These are phyloP conservation scores for Atlantisia rogersi DNA, from an alignment of 2,113 vertebrate genomes.

Conservation along the genomic window DNA sequence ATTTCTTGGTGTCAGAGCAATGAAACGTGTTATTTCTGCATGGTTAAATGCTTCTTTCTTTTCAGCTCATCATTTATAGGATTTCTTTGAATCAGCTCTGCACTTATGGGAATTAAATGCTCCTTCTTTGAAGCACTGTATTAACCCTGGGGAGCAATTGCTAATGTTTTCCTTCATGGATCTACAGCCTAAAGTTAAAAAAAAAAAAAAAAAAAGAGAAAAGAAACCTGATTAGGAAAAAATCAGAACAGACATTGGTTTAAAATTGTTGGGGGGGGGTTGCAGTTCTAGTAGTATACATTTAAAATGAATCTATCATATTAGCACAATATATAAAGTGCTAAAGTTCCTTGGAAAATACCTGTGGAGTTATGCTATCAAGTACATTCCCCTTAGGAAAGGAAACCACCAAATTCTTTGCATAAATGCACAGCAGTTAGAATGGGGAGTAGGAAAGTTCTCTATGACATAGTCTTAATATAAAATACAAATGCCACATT, in stretches of 20 bases:
- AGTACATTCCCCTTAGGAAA: neutral
- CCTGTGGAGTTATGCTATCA: neutral
- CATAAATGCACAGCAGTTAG: neutral
- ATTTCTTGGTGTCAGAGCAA: neutral
- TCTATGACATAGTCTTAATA: neutral
- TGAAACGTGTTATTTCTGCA: neutral
- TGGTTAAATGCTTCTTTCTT: conserved; percentile 3
- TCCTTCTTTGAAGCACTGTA: neutral
- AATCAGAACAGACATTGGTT: neutral
- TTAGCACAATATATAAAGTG: neutral
- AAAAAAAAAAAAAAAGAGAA: too few relatives aligned
- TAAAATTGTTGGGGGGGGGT: neutral
- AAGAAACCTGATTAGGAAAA: neutral
- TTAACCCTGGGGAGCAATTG: neutral
- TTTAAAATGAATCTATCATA: neutral
- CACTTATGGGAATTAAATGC: conserved; percentile 11
- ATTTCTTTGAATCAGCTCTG: conserved; percentile 24
- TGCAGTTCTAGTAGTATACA: neutral
- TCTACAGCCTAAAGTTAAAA: neutral
- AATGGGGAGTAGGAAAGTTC: neutral
- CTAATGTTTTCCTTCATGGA: conserved; percentile 1
- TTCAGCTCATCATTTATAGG: conserved; percentile 25
- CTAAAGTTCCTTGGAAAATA: neutral
- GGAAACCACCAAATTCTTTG: neutral
- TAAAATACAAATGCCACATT: neutral